phyloP scores from a whole-genome alignment of 2,113 vertebrate genomes.

The Diadophis punctatus region DNA sequence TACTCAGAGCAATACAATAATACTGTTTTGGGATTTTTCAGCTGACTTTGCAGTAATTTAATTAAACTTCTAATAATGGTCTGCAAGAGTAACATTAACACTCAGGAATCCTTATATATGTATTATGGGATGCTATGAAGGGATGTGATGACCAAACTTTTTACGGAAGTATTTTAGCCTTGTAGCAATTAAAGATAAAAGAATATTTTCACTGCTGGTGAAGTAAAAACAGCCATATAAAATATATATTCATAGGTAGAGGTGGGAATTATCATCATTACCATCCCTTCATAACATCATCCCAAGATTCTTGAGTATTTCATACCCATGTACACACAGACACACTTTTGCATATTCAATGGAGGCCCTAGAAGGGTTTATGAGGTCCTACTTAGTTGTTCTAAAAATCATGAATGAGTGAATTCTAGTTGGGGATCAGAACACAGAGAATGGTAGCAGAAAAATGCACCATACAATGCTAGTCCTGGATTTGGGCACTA shows the following conservation, averaged over 20 bases:
- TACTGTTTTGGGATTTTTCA: neutral
- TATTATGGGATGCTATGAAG: neutral
- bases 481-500: neutral
- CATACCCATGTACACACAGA: neutral
- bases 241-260: neutral
- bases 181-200: neutral
- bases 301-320: neutral
- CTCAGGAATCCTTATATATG: neutral
- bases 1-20: neutral
- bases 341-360: neutral
- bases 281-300: neutral
- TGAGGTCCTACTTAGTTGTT: neutral
- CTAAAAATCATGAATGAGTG: neutral
- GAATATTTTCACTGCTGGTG: neutral
- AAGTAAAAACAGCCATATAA: neutral
- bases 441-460: neutral
- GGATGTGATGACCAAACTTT: neutral
- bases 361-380: neutral
- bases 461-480: neutral
- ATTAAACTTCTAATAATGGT: neutral
- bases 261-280: neutral
- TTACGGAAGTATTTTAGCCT: neutral
- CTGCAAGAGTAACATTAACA: neutral
- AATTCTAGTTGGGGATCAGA: neutral
- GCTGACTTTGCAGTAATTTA: neutral